phyloP scores from a whole-genome alignment of 2,113 vertebrate genomes.

The Romanogobio albipinnatus region DNA sequence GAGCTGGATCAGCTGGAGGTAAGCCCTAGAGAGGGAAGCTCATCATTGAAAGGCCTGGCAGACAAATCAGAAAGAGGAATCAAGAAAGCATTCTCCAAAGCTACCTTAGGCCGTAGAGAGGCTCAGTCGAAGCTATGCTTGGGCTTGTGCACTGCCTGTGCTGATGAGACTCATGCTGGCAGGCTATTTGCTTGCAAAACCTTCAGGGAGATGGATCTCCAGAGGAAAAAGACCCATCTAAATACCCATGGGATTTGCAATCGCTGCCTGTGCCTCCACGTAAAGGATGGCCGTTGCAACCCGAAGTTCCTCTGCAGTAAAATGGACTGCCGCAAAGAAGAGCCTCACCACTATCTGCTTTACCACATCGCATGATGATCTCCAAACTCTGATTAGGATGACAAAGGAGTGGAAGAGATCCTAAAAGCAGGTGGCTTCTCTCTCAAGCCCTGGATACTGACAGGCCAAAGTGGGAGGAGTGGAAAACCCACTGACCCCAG shows the following conservation, averaged over 20 bases:
- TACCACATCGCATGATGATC: conserved; percentile 45
- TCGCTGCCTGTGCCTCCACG: neutral
- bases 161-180: conserved; percentile 27
- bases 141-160: conserved; percentile 27
- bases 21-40: neutral
- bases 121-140: neutral
- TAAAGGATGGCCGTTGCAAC: conserved; percentile 16
- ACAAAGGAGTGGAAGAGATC: conserved; percentile 33
- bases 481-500: neutral
- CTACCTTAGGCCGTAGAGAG: conserved; percentile 27
- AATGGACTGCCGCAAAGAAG: conserved; percentile 18
- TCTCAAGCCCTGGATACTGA: too few relatives aligned
- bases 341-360: too few relatives aligned
- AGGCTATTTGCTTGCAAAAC: conserved; percentile 38
- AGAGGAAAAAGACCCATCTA: conserved; percentile 9
- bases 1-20: conserved; percentile 38
- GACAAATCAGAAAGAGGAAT: too few relatives aligned
- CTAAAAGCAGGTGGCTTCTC: conserved; percentile 49
- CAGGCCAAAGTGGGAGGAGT: conserved; percentile 42
- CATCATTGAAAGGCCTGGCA: neutral
- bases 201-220: conserved; percentile 13
- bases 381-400: neutral
- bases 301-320: conserved; percentile 24
- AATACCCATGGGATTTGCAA: conserved; percentile 15
- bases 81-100: conserved; percentile 20